phyloP scores from a whole-genome alignment of 2,888 invertebrate species.

The Metallyticus violacea region DNA sequence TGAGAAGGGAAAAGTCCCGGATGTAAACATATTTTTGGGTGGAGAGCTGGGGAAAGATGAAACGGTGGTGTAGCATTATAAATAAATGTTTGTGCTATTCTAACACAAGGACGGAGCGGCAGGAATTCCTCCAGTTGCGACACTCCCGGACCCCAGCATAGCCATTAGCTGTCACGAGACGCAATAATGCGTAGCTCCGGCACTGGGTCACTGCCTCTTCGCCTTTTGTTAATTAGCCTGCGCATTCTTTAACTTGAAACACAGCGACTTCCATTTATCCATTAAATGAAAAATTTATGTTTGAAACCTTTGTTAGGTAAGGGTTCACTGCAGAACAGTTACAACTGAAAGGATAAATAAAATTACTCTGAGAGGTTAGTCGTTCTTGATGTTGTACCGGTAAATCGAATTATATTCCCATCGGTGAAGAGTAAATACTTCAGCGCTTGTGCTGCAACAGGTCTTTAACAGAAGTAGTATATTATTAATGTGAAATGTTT shows the following conservation, averaged over 20 bases:
- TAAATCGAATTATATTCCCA: no score
- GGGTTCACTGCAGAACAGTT: neutral
- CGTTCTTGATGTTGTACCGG: no score
- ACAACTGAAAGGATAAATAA: no score
- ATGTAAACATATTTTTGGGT: neutral
- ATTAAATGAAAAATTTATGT: no score
- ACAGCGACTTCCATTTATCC: no score
- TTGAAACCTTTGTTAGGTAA: neutral
- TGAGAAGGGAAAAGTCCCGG: neutral
- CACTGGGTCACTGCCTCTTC: neutral
- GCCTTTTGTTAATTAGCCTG: neutral
- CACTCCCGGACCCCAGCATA: neutral
- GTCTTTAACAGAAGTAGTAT: no score
- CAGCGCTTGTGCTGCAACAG: no score
- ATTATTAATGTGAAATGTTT: no score
- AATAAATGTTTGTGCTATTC: neutral
- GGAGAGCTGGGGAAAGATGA: neutral
- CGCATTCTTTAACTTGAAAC: neutral
- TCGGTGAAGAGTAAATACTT: no score
- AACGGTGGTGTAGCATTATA: neutral
- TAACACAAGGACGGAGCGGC: neutral
- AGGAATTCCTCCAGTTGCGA: neutral
- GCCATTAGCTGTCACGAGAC: neutral
- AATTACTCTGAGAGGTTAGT: no score
- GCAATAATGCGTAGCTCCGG: neutral